These are phyloP conservation scores for Synanthedon vespiformis DNA, from an alignment of 2,888 invertebrate genomes.

Conservation along the genomic window DNA sequence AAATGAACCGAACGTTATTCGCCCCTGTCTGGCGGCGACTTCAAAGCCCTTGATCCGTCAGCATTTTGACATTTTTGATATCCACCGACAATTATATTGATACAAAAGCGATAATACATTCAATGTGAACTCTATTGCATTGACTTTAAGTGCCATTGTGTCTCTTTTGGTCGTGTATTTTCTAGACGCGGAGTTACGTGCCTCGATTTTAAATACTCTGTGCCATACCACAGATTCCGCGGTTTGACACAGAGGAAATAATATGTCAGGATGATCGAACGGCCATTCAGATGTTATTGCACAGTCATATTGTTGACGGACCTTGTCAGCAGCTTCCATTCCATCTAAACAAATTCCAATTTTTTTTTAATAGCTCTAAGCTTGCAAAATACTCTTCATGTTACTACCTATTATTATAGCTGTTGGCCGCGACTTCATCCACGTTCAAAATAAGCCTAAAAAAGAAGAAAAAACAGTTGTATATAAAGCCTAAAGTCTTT, in stretches of 20 bases:
- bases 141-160: too few relatives aligned
- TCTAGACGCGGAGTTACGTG: too few relatives aligned
- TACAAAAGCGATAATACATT: not conserved
- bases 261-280: constrained; percentile 7
- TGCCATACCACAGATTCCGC: constrained; percentile 12
- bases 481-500: too few relatives aligned
- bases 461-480: too few relatives aligned
- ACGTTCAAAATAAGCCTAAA: too few relatives aligned
- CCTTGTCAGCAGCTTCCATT: not conserved
- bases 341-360: too few relatives aligned
- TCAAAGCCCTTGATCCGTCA: constrained; percentile 49
- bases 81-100: constrained; percentile 49
- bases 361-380: too few relatives aligned
- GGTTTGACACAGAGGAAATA: constrained; percentile 12
- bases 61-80: constrained; percentile 64
- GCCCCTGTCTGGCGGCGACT: constrained; percentile 43
- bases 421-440: too few relatives aligned
- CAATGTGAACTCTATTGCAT: too few relatives aligned
- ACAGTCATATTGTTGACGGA: constrained; percentile 3
- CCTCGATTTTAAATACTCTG: constrained; percentile 7
- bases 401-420: too few relatives aligned
- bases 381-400: too few relatives aligned
- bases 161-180: too few relatives aligned
- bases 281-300: constrained; percentile 4
- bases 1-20: constrained; percentile 33